A percentile compares a stretch with the other conserved stretches of the same genome.
Evolutionary conservation across 1,140 invertebrate genomes (phyloP).

Genomic region (Drosophila prosaltans): DNA sequence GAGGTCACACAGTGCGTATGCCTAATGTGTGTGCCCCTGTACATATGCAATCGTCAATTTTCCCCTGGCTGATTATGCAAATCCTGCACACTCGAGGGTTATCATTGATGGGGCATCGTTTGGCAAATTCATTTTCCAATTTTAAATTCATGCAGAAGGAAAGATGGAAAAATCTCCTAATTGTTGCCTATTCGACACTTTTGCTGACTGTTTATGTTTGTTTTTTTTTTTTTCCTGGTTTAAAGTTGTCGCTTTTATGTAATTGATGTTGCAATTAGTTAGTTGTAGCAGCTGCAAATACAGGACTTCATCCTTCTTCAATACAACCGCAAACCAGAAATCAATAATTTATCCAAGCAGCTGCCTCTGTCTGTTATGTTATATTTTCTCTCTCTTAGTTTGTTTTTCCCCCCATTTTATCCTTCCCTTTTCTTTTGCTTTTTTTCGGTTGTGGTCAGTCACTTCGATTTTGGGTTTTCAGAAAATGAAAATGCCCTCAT

Average conservation of each 20-base stretch:
- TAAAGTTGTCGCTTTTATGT: constrained; percentile 6
- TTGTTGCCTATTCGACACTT: constrained; percentile 14
- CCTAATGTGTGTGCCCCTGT: constrained; percentile 31
- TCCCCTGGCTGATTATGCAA: constrained; percentile 40
- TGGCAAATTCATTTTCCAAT: constrained; percentile 39
- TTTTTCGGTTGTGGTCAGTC: constrained; percentile 2
- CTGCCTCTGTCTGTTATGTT: constrained; percentile 35
- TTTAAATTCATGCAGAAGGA: not conserved
- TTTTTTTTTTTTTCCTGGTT: not conserved
- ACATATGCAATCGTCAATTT: constrained; percentile 37
- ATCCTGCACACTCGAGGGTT: constrained; percentile 23
- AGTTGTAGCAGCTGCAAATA: constrained; percentile 30
- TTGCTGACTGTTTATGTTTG: constrained; percentile 1
- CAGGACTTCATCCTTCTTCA: constrained; percentile 44
- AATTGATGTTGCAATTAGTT: constrained; percentile 11
- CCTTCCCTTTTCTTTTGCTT: too few species aligned
- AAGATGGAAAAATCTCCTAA: not conserved
- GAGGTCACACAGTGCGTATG: constrained; percentile 33
- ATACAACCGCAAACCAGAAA: constrained; percentile 39
- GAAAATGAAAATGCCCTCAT: constrained; percentile 19
- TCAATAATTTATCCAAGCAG: constrained; percentile 49
- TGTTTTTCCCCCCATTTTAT: not conserved
- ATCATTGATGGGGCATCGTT: constrained; percentile 19
- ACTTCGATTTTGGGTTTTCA: constrained; percentile 2
- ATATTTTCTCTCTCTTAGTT: not conserved